A percentile compares a stretch with the other conserved stretches of the same genome.
Evolutionary conservation across 2,888 invertebrate genomes (phyloP).

Genomic region (Alloplasta piceator): DNA sequence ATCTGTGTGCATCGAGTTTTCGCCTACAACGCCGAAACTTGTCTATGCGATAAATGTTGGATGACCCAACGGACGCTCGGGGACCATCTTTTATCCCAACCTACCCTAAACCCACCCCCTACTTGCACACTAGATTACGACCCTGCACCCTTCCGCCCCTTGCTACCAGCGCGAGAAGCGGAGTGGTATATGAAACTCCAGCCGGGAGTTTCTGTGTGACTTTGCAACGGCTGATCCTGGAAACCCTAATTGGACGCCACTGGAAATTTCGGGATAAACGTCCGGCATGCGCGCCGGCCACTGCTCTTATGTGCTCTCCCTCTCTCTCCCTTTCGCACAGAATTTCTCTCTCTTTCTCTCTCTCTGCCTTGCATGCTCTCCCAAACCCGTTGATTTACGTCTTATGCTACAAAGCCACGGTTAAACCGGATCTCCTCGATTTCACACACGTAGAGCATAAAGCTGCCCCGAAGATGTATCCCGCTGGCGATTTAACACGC

Average conservation of each 20-base stretch:
- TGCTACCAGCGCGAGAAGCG: slow-evolving; percentile 12
- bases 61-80: slow-evolving; percentile 45
- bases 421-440: slow-evolving; percentile 60
- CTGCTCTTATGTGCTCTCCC: slow-evolving; percentile 7
- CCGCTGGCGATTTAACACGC: slow-evolving; percentile 32
- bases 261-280: slow-evolving; percentile 64
- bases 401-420: slow-evolving; percentile 56
- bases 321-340: too few species aligned
- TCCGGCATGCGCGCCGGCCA: slow-evolving; percentile 38
- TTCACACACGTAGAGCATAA: slow-evolving; percentile 39
- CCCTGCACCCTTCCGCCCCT: too few species aligned
- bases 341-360: too few species aligned
- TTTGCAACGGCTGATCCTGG: slow-evolving; percentile 61
- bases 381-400: slow-evolving; percentile 60
- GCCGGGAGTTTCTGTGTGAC: slow-evolving; percentile 15
- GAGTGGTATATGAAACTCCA: background rate
- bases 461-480: slow-evolving; percentile 35
- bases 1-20: slow-evolving; percentile 37
- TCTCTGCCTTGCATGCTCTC: background rate
- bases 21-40: slow-evolving; percentile 25
- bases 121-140: too few species aligned
- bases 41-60: slow-evolving; percentile 31
- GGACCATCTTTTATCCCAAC: slow-evolving; percentile 55
- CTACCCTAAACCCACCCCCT: background rate
- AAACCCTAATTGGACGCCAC: slow-evolving; percentile 64